phyloP scores from a whole-genome alignment of 2,888 invertebrate species.

The Diplazon laetatorius region DNA sequence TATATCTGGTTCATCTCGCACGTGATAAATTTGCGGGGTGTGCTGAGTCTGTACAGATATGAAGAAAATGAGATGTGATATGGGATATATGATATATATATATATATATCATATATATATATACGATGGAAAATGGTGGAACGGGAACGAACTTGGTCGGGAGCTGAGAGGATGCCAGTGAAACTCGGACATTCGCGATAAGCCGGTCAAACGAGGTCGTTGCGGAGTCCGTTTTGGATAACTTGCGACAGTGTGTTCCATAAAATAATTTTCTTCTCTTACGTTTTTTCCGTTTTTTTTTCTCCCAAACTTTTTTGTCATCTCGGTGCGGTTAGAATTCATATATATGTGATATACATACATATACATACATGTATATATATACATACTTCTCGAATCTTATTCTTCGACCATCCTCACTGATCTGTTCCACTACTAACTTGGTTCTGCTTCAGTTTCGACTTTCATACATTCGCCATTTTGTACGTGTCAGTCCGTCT shows the following conservation, averaged over 20 bases:
- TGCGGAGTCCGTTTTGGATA: slow-evolving; percentile 33
- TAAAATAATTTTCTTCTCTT: slow-evolving; percentile 37
- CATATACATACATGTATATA: too few relatives aligned
- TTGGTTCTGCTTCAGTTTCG: slow-evolving; percentile 25
- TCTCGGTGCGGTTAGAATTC: slow-evolving; percentile 31
- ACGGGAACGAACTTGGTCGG: background rate
- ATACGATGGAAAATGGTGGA: background rate
- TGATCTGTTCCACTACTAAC: slow-evolving; percentile 8
- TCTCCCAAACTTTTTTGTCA: slow-evolving; percentile 6
- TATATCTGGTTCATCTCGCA: slow-evolving; percentile 31
- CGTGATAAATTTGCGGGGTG: slow-evolving; percentile 52
- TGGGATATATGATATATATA: too few relatives aligned
- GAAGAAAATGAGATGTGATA: background rate
- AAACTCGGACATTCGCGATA: slow-evolving; percentile 39
- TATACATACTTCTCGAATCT: background rate
- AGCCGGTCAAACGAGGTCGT: slow-evolving; percentile 20
- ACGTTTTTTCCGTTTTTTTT: slow-evolving; percentile 1
- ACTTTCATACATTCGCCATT: slow-evolving; percentile 19
- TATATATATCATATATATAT: too few relatives aligned
- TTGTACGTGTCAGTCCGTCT: slow-evolving; percentile 11
- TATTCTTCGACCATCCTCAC: slow-evolving; percentile 7
- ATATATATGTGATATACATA: too few relatives aligned
- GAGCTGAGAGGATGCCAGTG: slow-evolving; percentile 9
- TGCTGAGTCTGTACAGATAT: slow-evolving; percentile 15
- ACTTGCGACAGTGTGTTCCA: slow-evolving; percentile 53